Conservation (phyloP, 2,797 vertebrate genomes). For the Hyperoplus immaculatus region DNA sequence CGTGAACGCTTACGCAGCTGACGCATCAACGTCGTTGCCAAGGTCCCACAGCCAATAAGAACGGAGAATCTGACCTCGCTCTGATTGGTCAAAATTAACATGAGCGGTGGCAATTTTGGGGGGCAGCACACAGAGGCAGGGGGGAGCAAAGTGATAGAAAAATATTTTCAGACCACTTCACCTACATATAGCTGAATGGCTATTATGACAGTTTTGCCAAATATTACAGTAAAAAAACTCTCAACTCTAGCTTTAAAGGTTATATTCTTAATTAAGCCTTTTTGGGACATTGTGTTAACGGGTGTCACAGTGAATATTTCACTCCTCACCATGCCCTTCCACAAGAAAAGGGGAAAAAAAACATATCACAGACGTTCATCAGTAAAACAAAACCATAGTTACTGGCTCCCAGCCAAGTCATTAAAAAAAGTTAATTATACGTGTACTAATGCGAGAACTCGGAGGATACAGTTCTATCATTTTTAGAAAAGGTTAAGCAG, state of each 20-base stretch:
- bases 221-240: too few species aligned
- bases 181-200: too few species aligned
- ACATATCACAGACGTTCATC: slow-evolving; percentile 13
- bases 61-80: too few species aligned
- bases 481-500: slow-evolving; percentile 7
- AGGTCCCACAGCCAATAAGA: too few species aligned
- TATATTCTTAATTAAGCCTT: background rate
- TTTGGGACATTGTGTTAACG: background rate
- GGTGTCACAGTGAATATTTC: background rate
- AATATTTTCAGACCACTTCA: too few species aligned
- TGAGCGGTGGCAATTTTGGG: too few species aligned
- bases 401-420: slow-evolving; percentile 33
- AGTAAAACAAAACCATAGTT: slow-evolving; percentile 12
- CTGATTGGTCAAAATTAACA: too few species aligned
- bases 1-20: too few species aligned
- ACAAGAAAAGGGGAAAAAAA: background rate
- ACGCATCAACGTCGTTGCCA: too few species aligned
- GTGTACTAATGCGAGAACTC: background rate
- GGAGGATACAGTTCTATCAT: slow-evolving; percentile 14
- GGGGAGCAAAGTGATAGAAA: too few species aligned
- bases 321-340: background rate
- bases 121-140: too few species aligned
- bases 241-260: background rate
- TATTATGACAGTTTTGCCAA: too few species aligned
- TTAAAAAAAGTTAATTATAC: slow-evolving; percentile 47